Conservation (phyloP, 1,140 invertebrate genomes). For the Achatina immaculata region DNA sequence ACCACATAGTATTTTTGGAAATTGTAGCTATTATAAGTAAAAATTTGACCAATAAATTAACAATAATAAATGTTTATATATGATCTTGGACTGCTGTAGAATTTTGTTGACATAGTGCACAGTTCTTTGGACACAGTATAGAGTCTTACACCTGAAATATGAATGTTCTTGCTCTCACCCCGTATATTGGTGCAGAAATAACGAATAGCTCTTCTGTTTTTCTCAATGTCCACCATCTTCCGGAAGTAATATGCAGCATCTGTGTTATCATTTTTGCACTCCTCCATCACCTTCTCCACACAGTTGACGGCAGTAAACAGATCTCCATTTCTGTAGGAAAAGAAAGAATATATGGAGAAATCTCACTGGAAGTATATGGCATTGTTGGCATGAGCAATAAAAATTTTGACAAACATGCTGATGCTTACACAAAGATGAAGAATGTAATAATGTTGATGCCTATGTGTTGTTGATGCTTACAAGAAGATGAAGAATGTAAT, state of each 20-base stretch:
- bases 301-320: constrained; percentile 26
- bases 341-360: not conserved
- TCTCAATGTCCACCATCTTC: constrained; percentile 19
- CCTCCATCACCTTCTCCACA: not conserved
- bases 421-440: not conserved
- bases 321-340: constrained; percentile 26
- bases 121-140: too few species aligned
- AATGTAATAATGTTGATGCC: too few species aligned
- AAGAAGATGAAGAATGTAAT: too few species aligned
- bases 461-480: too few species aligned
- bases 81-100: too few species aligned
- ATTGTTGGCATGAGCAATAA: not conserved
- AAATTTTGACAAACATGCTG: not conserved
- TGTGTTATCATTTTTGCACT: constrained; percentile 12
- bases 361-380: not conserved
- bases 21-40: too few species aligned
- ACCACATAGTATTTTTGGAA: too few species aligned
- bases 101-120: too few species aligned
- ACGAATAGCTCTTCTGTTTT: not conserved
- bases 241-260: constrained; percentile 17
- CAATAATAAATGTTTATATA: too few species aligned
- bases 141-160: too few species aligned
- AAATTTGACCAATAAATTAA: too few species aligned
- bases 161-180: constrained; percentile 16
- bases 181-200: constrained; percentile 27